These are phyloP conservation scores for Rhombomys opimus DNA, from an alignment of 2,113 vertebrate species.

Conservation along the genomic window DNA sequence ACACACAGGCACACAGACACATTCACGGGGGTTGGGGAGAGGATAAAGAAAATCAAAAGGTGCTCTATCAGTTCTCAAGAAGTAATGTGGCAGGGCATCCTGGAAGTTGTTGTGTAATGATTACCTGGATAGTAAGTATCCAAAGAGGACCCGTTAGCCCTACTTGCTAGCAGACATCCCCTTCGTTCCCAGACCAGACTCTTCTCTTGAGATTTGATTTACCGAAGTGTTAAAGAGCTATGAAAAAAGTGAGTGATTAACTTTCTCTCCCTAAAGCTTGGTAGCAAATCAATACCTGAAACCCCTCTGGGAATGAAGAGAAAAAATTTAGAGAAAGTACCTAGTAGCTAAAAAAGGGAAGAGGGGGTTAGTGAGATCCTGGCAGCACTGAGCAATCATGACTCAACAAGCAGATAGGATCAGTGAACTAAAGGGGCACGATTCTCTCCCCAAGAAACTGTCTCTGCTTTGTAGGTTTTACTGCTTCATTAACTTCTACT, in stretches of 20 bases:
- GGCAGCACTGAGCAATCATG: constrained; percentile 7
- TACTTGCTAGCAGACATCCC: neutral
- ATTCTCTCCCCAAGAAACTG: neutral
- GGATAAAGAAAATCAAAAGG: neutral
- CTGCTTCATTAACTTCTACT: neutral
- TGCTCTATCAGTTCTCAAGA: neutral
- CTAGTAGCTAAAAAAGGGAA: constrained; percentile 65
- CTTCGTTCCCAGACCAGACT: neutral
- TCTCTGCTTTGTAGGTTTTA: neutral
- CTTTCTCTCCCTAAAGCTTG: neutral
- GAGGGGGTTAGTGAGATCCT: constrained; percentile 26
- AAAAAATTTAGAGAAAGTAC: constrained; percentile 68
- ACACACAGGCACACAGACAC: too few species aligned
- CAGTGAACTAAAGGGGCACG: constrained; percentile 31
- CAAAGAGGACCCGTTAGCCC: neutral
- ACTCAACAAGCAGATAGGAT: constrained; percentile 54
- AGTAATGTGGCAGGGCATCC: neutral
- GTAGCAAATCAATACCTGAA: constrained; percentile 45
- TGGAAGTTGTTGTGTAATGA: neutral
- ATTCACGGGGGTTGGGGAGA: too few species aligned
- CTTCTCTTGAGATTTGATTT: constrained; percentile 39
- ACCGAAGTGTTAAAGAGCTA: constrained; percentile 42
- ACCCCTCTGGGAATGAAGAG: constrained; percentile 21
- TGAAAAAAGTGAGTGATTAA: constrained; percentile 19
- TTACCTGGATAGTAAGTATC: neutral